Percentiles rank a stretch among this genome's conserved stretches.
These are phyloP conservation scores for Neocrepidodera transversa DNA, from an alignment of 2,888 invertebrate species.

Conservation along the genomic window DNA sequence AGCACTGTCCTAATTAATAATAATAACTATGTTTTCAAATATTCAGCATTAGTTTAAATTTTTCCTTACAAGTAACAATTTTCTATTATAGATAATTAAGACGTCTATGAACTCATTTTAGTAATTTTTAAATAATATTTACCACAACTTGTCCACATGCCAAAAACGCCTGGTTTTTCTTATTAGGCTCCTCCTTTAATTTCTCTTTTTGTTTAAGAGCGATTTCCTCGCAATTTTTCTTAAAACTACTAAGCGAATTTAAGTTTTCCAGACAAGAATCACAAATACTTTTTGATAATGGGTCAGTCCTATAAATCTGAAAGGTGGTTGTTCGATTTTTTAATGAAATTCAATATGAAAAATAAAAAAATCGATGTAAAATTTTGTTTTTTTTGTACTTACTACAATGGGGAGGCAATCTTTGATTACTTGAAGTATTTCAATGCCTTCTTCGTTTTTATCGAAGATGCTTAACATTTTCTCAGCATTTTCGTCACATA, in stretches of 20 bases:
- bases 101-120: too few species aligned
- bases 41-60: too few species aligned
- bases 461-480: conserved; percentile 58
- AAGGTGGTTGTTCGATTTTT: conserved; percentile 36
- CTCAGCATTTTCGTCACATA: conserved; percentile 54
- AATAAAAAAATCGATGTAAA: conserved; percentile 8
- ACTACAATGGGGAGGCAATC: conserved; percentile 57
- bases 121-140: too few species aligned
- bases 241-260: conserved; percentile 50
- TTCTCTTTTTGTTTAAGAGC: conserved; percentile 51
- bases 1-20: too few species aligned
- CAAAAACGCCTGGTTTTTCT: conserved; percentile 41
- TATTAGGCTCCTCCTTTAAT: conserved; percentile 42
- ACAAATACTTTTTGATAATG: conserved; percentile 58
- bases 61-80: too few species aligned
- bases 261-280: conserved; percentile 54
- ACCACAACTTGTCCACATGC: conserved; percentile 45
- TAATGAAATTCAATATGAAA: conserved; percentile 15
- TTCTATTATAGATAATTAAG: too few species aligned
- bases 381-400: conserved; percentile 44
- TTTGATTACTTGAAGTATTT: conserved; percentile 57
- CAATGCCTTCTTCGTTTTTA: conserved; percentile 55
- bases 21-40: too few species aligned
- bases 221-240: conserved; percentile 50
- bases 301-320: conserved; percentile 59